Conservation (phyloP, 2,797 vertebrate genomes). For the Enteromius mattozi region DNA sequence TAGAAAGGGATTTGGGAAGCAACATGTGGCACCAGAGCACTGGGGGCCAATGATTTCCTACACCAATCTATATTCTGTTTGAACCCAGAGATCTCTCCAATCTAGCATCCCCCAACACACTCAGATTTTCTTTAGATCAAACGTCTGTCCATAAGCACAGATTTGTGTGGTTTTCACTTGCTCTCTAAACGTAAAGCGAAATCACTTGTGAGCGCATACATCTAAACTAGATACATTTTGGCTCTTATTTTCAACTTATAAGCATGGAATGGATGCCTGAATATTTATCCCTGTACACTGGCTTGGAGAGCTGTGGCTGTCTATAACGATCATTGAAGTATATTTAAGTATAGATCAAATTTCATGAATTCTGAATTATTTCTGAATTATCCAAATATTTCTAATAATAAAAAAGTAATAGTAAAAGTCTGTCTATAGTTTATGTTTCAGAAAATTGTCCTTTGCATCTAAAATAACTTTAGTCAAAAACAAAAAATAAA, state of each 20-base stretch:
- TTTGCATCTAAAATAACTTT: neutral
- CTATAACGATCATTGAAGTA: neutral
- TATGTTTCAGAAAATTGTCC: neutral
- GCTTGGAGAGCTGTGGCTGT: neutral
- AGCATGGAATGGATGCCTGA: conserved; percentile 51
- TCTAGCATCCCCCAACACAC: conserved; percentile 66
- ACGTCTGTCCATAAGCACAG: conserved; percentile 72
- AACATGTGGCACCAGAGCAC: conserved; percentile 71
- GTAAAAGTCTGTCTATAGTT: neutral
- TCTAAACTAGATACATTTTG: conserved; percentile 67
- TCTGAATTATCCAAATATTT: neutral
- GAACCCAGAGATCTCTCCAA: conserved; percentile 73
- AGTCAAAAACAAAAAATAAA: no score
- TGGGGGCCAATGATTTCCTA: conserved; percentile 68
- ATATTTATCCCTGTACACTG: neutral
- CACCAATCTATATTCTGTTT: conserved; percentile 78
- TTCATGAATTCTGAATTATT: neutral
- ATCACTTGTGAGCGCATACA: conserved; percentile 77
- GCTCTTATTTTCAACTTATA: conserved; percentile 70
- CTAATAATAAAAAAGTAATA: neutral
- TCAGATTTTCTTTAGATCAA: conserved; percentile 70
- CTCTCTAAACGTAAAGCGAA: conserved; percentile 77
- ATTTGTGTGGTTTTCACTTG: conserved; percentile 75
- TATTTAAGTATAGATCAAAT: neutral
- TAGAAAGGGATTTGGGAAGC: conserved; percentile 75